Evolutionary conservation across 1,140 invertebrate species (phyloP).

Genomic region (Apis cerana): DNA sequence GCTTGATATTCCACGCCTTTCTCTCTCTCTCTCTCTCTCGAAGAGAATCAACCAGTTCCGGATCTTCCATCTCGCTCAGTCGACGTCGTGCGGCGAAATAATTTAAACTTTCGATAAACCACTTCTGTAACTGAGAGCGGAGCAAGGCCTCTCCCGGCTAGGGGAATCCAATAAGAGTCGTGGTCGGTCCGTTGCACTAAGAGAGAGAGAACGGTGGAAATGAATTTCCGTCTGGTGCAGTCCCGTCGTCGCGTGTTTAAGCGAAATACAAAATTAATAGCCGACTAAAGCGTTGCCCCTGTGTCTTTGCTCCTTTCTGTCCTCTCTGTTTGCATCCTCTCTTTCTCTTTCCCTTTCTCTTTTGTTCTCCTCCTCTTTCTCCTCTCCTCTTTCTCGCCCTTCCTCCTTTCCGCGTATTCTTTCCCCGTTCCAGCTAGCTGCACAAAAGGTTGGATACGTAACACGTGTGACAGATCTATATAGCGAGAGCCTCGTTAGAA

Average conservation of each 20-base stretch:
- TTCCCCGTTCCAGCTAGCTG: background rate
- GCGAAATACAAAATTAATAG: conserved; percentile 68
- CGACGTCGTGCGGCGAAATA: conserved; percentile 54
- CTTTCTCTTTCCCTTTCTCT: background rate
- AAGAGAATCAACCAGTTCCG: background rate
- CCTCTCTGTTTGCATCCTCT: conserved; percentile 9
- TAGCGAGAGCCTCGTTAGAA: conserved; percentile 12
- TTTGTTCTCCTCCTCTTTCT: too few relatives aligned
- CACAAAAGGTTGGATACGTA: background rate
- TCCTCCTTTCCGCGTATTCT: background rate
- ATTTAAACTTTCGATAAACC: conserved; percentile 68
- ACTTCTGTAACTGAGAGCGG: conserved; percentile 60
- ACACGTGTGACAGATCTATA: conserved; percentile 24
- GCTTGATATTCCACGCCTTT: too few relatives aligned
- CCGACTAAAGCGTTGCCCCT: conserved; percentile 37
- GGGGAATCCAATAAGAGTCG: conserved; percentile 63
- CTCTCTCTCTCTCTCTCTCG: background rate
- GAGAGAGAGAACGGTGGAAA: conserved; percentile 47
- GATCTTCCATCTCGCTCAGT: background rate
- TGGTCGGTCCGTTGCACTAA: conserved; percentile 41
- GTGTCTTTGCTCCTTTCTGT: conserved; percentile 23
- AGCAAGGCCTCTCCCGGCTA: conserved; percentile 39
- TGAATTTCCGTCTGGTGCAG: conserved; percentile 64
- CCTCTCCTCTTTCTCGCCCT: background rate
- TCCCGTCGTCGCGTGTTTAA: conserved; percentile 64